Evolutionary conservation across 2,888 invertebrate species (phyloP), one percentile per base, ranked within the genome.

Genomic region (Tenthredo distinguenda): DNA sequence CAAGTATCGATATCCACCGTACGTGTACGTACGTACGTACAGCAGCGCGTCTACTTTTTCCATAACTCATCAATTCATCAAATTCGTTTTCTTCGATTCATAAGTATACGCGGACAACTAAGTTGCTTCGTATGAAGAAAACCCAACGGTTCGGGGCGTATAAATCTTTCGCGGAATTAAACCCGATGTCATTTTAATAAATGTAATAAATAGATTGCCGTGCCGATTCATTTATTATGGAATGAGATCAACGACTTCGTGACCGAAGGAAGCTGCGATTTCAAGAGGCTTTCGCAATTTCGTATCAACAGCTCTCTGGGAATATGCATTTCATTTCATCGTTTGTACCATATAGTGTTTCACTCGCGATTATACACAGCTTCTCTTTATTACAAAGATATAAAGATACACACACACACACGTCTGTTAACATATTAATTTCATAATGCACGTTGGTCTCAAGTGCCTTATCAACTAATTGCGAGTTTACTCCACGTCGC

Each of bases 221-320:
- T 15, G 47, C 2, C 79, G 40, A 62, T 79, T 86, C 84, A 79
- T 85, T 86, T 71, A 12, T 71, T 85, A 86, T 86, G 85, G 72
- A 86, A 86, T 72, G 86, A 86, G 87, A 87, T 87, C 86, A 85
- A 85, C 86, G 84, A 86, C 85, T 86, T 86, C 86, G 86, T 86
- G 86, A 87, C 86, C 86, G 65, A 40, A 12, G 79, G 86, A 50
- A 81, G 85, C 47, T 21, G 43, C 40, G 79, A 77, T 86, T 86
- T 84, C 86, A 85, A 74, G 81, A 18, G 62, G 84, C 84, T 68
- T 86, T 81, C 72, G 84, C 84, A 85, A 87, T 40, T 21, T 81
- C 12, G 40, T 62, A 62, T 62, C 81, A 62, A 37, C 77, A 40
- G 9, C n/a, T 50, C 40, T 62, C 21, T 21, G 81, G 58, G 58